A percentile compares a stretch with the other conserved stretches of the same genome.
Evolutionary conservation across 2,797 vertebrate genomes (phyloP).

Genomic region (Paratrypauchen microcephalus): DNA sequence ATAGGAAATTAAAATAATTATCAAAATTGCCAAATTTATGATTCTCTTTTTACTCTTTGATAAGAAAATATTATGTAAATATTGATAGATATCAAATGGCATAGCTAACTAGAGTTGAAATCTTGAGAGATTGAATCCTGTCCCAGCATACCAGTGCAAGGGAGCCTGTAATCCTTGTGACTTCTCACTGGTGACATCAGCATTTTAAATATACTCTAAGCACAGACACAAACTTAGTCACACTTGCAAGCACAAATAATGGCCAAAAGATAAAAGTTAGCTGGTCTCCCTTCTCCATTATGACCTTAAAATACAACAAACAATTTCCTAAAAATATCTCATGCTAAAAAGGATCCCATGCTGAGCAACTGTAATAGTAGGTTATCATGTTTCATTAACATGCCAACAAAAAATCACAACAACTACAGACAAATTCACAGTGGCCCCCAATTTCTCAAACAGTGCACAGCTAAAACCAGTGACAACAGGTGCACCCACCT

Average conservation of each 20-base stretch:
- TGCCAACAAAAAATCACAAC: constrained; percentile 11
- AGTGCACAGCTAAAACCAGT: not conserved
- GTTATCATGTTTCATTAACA: constrained; percentile 26
- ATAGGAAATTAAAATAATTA: not conserved
- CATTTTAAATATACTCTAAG: constrained; percentile 59
- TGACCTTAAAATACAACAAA: constrained; percentile 3
- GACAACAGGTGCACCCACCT: constrained; percentile 49
- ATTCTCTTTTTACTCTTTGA: not conserved
- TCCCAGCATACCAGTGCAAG: constrained; percentile 38
- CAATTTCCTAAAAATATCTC: constrained; percentile 1
- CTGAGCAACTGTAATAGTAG: constrained; percentile 7
- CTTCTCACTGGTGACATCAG: constrained; percentile 60
- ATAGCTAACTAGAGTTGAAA: constrained; percentile 22
- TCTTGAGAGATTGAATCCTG: constrained; percentile 21
- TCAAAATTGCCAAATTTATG: not conserved
- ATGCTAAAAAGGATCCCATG: not conserved
- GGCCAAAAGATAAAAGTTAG: constrained; percentile 13
- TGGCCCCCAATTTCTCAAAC: not conserved
- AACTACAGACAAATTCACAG: constrained; percentile 3
- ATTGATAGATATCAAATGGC: constrained; percentile 4
- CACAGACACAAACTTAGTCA: constrained; percentile 16
- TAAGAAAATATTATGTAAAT: too few species aligned
- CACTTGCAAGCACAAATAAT: constrained; percentile 18
- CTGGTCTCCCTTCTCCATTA: constrained; percentile 9
- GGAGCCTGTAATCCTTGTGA: constrained; percentile 58